Evolutionary conservation across 1,140 invertebrate genomes (phyloP), one percentile per base, ranked within the genome.

Genomic region (Halyomorpha halys): DNA sequence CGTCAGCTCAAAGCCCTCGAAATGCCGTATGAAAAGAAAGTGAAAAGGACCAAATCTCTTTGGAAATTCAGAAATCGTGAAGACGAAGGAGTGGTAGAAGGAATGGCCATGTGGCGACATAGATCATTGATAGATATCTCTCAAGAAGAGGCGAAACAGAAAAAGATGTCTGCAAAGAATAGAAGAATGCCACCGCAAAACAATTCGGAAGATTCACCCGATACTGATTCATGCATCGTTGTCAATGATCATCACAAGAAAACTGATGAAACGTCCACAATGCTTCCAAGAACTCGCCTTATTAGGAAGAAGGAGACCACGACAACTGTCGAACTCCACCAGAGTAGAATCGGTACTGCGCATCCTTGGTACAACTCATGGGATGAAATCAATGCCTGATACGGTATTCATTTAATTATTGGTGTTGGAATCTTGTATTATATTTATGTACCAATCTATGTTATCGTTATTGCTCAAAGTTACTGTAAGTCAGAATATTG

Each of bases 81-180:
- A 39, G 81, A 81, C 64, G 53, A 56, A 25, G 19, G 15, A 16
- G 53, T 23, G 6, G 86, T 90, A 9, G 75, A 90, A 49, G 88
- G 89, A 0, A 91, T 91, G 89, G 83, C 87, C 0, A 73, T 91
- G 16, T 90, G 89, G 89, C 84, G 86, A 71, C 89, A 90, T 72
- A 76, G 87, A n/a, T 89, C 89, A 60, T 77, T 90, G 49, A 86
- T 91, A 0, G 86, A 87, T 76, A 81, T 82, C 70, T 69, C 79
- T 77, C 72, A 74, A 78, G 73, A 74, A 75, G 77, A 53, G 14
- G 53, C 18, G 16, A 61, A 23, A 27, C n/a, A 11, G 59, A 63
- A 54, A 19, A 63, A 54, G 62, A 18, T 27, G 25, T 30, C 14
- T 3, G 30, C 49, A 59, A 30, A 21, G 34, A 63, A 19, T 44